These are phyloP conservation scores for Myripristis murdjan DNA, from an alignment of 2,797 vertebrate species.

Conservation along the genomic window DNA sequence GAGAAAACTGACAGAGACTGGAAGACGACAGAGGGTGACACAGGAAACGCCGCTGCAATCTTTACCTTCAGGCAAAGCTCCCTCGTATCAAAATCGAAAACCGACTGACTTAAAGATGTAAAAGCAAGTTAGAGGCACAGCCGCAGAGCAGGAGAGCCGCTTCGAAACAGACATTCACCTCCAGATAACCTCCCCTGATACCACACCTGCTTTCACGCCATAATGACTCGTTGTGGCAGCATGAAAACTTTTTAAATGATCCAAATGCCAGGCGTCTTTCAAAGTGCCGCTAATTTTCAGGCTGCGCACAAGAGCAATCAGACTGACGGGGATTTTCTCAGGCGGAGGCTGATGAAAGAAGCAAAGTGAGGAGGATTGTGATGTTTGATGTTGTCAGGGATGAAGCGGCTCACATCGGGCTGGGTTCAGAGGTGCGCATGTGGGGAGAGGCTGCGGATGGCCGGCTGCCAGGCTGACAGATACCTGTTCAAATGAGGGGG, in stretches of 20 bases:
- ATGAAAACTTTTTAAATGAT: conserved; percentile 25
- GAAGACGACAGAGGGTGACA: too few relatives aligned
- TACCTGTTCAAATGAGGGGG: neutral
- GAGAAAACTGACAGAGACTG: neutral
- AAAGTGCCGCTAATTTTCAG: conserved; percentile 11
- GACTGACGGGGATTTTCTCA: conserved; percentile 3
- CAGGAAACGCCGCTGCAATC: neutral
- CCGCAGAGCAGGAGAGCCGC: neutral
- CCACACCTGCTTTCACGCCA: neutral
- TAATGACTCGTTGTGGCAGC: conserved; percentile 1
- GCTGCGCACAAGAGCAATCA: neutral
- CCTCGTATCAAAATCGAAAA: conserved; percentile 23
- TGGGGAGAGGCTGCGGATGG: neutral
- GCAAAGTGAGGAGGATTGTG: conserved; percentile 6
- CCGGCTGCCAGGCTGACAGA: too few relatives aligned
- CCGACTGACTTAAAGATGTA: conserved; percentile 15
- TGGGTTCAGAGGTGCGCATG: conserved; percentile 10
- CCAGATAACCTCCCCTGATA: conserved; percentile 24
- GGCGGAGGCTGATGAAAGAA: conserved; percentile 32
- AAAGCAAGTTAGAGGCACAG: neutral
- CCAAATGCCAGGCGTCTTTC: conserved; percentile 41
- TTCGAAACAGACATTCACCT: conserved; percentile 34
- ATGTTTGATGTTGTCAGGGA: too few relatives aligned
- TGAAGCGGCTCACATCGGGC: too few relatives aligned
- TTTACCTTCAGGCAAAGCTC: conserved; percentile 22